These are phyloP conservation scores for Antheraea yamamai DNA, from an alignment of 2,888 invertebrate species.

Conservation along the genomic window DNA sequence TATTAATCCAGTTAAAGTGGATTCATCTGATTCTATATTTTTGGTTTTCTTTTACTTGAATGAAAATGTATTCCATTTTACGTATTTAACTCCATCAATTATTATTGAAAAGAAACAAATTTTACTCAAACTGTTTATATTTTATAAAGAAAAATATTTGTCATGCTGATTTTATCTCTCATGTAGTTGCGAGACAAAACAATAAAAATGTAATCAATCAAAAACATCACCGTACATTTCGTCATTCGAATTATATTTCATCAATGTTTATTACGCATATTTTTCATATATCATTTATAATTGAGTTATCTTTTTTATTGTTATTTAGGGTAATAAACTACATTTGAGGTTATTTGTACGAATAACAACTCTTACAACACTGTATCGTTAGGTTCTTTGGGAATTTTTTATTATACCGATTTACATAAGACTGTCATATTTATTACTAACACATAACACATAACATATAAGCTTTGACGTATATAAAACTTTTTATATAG, in stretches of 20 bases:
- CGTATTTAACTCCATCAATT: background rate
- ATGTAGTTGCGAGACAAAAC: background rate
- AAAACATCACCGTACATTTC: background rate
- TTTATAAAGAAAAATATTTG: background rate
- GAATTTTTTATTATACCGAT: background rate
- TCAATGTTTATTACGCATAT: background rate
- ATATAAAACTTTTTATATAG: background rate
- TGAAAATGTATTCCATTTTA: background rate
- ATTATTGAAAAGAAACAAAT: background rate
- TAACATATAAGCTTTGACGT: background rate
- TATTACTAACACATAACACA: background rate
- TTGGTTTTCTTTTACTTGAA: background rate
- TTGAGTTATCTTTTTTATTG: background rate
- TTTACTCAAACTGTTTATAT: background rate
- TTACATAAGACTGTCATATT: background rate
- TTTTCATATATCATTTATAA: background rate
- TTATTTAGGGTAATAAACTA: background rate
- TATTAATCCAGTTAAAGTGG: slow-evolving; percentile 8
- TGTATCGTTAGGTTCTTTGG: background rate
- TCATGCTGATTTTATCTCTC: background rate
- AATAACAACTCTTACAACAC: background rate
- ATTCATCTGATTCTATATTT: slow-evolving; percentile 5
- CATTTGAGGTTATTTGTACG: background rate
- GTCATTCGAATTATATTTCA: background rate
- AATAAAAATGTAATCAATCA: background rate